Conservation (phyloP, 2,888 invertebrate genomes). For the Ernsta delagoae region DNA sequence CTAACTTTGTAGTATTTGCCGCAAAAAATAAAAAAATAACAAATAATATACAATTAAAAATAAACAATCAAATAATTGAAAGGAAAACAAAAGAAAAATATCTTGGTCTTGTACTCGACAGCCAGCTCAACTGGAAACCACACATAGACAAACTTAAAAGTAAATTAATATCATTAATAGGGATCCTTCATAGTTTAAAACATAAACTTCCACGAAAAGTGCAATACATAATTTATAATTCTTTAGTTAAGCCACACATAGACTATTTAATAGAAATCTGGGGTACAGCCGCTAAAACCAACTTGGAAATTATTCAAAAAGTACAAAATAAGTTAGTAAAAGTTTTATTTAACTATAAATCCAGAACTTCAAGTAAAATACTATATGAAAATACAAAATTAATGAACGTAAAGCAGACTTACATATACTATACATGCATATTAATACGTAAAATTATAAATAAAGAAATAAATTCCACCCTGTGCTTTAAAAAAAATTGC, state of each 20-base stretch:
- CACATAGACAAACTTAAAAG: slow-evolving; percentile 39
- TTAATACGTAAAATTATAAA: slow-evolving; percentile 5
- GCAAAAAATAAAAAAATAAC: slow-evolving; percentile 19
- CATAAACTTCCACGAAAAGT: not conserved
- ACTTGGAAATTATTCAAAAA: slow-evolving; percentile 2
- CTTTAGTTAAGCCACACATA: slow-evolving; percentile 3
- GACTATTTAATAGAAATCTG: slow-evolving; percentile 12
- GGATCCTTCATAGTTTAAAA: not conserved
- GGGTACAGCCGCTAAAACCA: slow-evolving; percentile 10
- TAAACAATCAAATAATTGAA: slow-evolving; percentile 15
- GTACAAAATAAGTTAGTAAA: slow-evolving; percentile 6
- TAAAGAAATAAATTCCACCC: not conserved
- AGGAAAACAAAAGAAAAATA: slow-evolving; percentile 39
- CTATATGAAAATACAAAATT: slow-evolving; percentile 7
- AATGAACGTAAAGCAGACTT: not conserved
- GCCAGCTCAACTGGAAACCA: slow-evolving; percentile 38
- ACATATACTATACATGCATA: slow-evolving; percentile 2
- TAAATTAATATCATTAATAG: slow-evolving; percentile 39
- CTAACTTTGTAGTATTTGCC: slow-evolving; percentile 14
- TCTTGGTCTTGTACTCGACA: slow-evolving; percentile 41
- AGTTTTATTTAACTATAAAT: slow-evolving; percentile 7
- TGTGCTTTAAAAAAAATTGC: not conserved
- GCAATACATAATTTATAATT: slow-evolving; percentile 4
- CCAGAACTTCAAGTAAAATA: not conserved
- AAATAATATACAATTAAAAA: slow-evolving; percentile 10